Evolutionary conservation across 2,797 vertebrate genomes (phyloP).

Genomic region (Lerista edwardsae): DNA sequence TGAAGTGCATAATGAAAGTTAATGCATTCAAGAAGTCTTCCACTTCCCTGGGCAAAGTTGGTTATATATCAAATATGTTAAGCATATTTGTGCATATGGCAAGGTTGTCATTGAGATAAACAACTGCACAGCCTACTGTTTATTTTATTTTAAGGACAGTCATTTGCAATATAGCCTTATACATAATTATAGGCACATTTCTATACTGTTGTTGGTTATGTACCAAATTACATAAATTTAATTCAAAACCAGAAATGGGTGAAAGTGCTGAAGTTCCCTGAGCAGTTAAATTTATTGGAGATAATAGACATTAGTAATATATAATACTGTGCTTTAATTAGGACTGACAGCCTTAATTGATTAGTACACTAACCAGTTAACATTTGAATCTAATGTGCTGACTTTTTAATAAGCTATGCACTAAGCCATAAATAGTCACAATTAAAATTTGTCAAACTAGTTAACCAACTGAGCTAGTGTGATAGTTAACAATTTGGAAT

Average conservation of each 20-base stretch:
- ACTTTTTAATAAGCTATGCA: neutral
- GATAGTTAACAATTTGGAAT: too few species aligned
- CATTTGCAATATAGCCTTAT: slow-evolving; percentile 40
- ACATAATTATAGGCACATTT: slow-evolving; percentile 7
- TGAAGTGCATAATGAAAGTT: too few species aligned
- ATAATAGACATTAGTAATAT: slow-evolving; percentile 45
- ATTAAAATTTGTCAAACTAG: neutral
- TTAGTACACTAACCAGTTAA: neutral
- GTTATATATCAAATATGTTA: neutral
- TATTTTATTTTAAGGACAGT: slow-evolving; percentile 18
- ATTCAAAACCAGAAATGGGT: slow-evolving; percentile 58
- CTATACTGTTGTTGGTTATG: slow-evolving; percentile 43
- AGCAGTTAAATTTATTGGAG: slow-evolving; percentile 46
- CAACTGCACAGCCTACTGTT: neutral
- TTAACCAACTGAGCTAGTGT: too few species aligned
- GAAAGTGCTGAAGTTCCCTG: slow-evolving; percentile 26
- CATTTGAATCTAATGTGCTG: neutral
- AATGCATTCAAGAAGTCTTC: neutral
- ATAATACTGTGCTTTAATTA: neutral
- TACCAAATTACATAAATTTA: slow-evolving; percentile 59
- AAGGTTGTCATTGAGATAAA: neutral
- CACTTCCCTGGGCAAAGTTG: neutral
- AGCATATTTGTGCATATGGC: neutral
- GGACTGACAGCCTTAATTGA: neutral
- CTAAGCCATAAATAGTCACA: neutral